These are phyloP conservation scores for Cremastinae sp. DNA, from an alignment of 2,888 invertebrate genomes.

Conservation along the genomic window DNA sequence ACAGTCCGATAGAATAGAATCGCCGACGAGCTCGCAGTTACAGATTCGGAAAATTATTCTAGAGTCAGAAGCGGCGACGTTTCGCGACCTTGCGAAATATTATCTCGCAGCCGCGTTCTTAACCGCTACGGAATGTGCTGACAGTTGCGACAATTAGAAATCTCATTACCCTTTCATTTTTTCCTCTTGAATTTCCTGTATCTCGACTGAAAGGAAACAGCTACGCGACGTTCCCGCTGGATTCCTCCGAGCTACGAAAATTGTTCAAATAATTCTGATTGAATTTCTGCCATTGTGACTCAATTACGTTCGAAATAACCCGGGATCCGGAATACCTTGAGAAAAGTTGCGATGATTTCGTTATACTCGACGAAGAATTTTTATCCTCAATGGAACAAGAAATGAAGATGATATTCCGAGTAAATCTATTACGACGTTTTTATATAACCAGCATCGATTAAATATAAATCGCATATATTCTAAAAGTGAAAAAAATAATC, in stretches of 20 bases:
- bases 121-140: neutral
- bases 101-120: slow-evolving; percentile 6
- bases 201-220: too few species aligned
- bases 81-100: slow-evolving; percentile 40
- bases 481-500: neutral
- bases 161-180: too few species aligned
- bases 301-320: too few species aligned
- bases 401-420: neutral
- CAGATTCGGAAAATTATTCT: slow-evolving; percentile 5
- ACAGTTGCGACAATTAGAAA: too few species aligned
- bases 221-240: too few species aligned
- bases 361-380: neutral
- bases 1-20: slow-evolving; percentile 1
- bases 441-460: neutral
- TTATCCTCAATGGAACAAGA: neutral
- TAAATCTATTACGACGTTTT: neutral
- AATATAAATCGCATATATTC: neutral
- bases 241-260: too few species aligned
- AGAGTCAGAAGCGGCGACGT: slow-evolving; percentile 14
- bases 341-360: neutral
- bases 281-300: too few species aligned
- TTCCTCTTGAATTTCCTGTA: too few species aligned
- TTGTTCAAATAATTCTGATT: too few species aligned
- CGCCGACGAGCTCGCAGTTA: slow-evolving; percentile 1
- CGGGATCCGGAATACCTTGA: too few species aligned